phyloP scores from a whole-genome alignment of 2,797 vertebrate species.

The Helostoma temminkii region DNA sequence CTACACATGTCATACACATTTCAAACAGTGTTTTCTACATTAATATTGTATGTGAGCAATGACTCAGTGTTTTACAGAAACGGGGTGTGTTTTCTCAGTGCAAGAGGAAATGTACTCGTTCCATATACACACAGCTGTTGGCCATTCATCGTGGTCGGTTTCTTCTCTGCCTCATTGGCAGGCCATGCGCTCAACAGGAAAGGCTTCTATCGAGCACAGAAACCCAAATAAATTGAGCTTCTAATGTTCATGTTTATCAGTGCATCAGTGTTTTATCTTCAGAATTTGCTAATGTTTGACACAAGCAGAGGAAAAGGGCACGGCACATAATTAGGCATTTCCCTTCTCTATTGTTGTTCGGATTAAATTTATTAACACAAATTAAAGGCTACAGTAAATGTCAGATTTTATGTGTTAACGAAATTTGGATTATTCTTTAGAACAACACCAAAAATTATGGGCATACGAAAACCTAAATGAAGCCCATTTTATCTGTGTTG shows the following conservation, averaged over 20 bases:
- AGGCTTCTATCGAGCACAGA: constrained; percentile 66
- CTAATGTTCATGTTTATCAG: constrained; percentile 69
- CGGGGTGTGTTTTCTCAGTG: constrained; percentile 18
- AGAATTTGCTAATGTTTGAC: constrained; percentile 24
- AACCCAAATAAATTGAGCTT: constrained; percentile 80
- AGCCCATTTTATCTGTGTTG: background rate
- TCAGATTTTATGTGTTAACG: background rate
- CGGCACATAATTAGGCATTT: background rate
- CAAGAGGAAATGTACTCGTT: constrained; percentile 67
- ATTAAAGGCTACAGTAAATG: background rate
- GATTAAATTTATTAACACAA: constrained; percentile 5
- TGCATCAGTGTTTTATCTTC: constrained; percentile 35
- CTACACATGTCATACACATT: constrained; percentile 7
- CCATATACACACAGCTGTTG: constrained; percentile 83
- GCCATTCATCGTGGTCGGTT: constrained; percentile 64
- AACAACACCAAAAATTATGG: background rate
- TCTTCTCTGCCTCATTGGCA: constrained; percentile 62
- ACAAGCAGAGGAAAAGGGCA: constrained; percentile 2
- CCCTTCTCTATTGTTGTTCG: background rate
- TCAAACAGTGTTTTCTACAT: constrained; percentile 13
- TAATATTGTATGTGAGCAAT: constrained; percentile 24
- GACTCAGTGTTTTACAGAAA: constrained; percentile 65
- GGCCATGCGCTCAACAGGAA: constrained; percentile 59
- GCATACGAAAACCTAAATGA: too few relatives aligned
- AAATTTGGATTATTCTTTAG: constrained; percentile 1